Conservation (phyloP, 2,888 invertebrate genomes). For the Altica lythri region DNA sequence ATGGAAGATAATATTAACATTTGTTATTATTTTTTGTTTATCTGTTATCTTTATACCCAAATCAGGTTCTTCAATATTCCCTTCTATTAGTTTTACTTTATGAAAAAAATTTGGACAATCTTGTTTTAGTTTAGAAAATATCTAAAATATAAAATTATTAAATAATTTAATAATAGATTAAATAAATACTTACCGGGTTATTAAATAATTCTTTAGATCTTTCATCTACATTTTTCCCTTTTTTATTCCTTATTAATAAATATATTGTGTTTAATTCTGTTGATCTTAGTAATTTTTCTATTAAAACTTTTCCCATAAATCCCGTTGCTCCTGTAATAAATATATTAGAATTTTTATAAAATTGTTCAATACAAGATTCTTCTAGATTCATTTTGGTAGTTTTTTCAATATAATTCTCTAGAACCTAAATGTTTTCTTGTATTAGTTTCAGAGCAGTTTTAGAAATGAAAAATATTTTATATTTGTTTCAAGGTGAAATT, state of each 20-base stretch:
- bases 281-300: constrained; percentile 86
- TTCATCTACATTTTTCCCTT: constrained; percentile 63
- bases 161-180: background rate
- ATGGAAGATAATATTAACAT: constrained; percentile 78
- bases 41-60: constrained; percentile 67
- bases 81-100: constrained; percentile 70
- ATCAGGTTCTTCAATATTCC: constrained; percentile 69
- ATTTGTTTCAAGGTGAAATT: too few species aligned
- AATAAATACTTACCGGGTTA: background rate
- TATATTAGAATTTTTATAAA: constrained; percentile 56
- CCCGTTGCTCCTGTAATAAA: constrained; percentile 87
- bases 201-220: constrained; percentile 2
- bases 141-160: constrained; percentile 48
- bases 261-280: constrained; percentile 77
- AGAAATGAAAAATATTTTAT: too few species aligned
- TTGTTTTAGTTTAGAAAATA: constrained; percentile 61
- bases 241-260: constrained; percentile 74
- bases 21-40: constrained; percentile 64
- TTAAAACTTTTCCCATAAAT: constrained; percentile 86
- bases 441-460: too few species aligned
- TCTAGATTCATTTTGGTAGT: too few species aligned
- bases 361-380: too few species aligned
- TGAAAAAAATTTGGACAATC: constrained; percentile 65
- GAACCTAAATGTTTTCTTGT: too few species aligned
- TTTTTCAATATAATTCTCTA: too few species aligned